These are phyloP conservation scores for Schizothorax lantsangensis DNA, from an alignment of 2,797 vertebrate genomes.

Conservation along the genomic window DNA sequence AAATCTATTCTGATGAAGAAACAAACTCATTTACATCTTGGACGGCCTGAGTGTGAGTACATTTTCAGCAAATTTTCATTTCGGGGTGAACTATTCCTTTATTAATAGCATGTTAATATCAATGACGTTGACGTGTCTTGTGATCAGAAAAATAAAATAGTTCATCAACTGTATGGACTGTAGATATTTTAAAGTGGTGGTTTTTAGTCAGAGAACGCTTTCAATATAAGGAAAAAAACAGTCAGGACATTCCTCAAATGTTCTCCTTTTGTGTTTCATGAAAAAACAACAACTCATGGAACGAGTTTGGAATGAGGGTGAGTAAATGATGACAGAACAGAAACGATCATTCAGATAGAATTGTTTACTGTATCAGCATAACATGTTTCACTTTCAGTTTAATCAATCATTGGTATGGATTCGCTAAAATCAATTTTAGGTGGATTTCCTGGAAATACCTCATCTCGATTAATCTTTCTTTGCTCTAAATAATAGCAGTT, in stretches of 20 bases:
- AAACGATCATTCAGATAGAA: not conserved
- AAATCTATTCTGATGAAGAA: no score
- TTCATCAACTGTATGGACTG: not conserved
- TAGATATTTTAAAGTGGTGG: not conserved
- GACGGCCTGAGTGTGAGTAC: no score
- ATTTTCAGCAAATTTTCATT: no score
- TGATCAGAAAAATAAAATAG: not conserved
- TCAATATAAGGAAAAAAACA: not conserved
- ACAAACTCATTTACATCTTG: no score
- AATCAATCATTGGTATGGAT: conserved; percentile 8
- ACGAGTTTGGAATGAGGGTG: not conserved
- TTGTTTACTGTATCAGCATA: conserved; percentile 7
- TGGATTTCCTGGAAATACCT: conserved; percentile 11
- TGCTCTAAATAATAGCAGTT: conserved; percentile 7
- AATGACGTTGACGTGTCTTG: not conserved
- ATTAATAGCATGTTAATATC: not conserved
- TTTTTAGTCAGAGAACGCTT: not conserved
- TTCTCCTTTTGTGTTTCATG: not conserved
- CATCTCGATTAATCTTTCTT: not conserved
- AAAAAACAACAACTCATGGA: not conserved
- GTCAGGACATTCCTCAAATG: not conserved
- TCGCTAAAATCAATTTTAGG: conserved; percentile 8
- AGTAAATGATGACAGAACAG: not conserved
- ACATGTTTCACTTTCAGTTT: not conserved
- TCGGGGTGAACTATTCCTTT: no score